phyloP scores from a whole-genome alignment of 2,113 vertebrate species.

The Symphodus melops region DNA sequence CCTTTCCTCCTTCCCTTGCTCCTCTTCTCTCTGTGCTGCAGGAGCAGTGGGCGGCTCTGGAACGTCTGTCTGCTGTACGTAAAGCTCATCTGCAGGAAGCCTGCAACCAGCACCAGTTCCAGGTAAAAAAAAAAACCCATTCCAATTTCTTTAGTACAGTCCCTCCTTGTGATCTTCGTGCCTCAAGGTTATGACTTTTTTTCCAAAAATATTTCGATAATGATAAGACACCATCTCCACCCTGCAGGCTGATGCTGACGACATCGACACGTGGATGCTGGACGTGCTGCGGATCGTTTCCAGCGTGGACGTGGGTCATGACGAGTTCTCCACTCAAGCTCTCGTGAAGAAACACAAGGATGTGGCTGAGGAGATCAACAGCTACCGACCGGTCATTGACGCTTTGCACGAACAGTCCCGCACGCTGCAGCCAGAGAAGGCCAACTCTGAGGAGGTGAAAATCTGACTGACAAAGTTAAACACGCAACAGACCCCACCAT shows the following conservation, averaged over 20 bases:
- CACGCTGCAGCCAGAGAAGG: slow-evolving; percentile 86
- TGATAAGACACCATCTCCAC: not conserved
- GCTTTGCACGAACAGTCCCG: slow-evolving; percentile 91
- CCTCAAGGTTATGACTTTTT: no score
- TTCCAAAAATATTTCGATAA: not conserved
- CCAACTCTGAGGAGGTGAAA: slow-evolving; percentile 84
- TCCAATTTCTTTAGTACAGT: no score
- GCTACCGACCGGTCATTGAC: slow-evolving; percentile 93
- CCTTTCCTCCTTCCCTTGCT: not conserved
- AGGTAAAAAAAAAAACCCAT: slow-evolving; percentile 62
- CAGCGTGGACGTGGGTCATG: slow-evolving; percentile 94
- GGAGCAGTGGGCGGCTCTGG: slow-evolving; percentile 95
- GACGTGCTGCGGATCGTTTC: slow-evolving; percentile 97
- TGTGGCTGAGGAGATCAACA: slow-evolving; percentile 93
- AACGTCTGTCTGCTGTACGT: slow-evolving; percentile 90
- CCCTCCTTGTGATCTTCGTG: no score
- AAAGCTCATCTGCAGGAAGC: slow-evolving; percentile 93
- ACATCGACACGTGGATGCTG: slow-evolving; percentile 97
- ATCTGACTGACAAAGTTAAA: accelerated
- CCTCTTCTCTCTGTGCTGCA: slow-evolving; percentile 56
- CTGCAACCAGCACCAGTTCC: slow-evolving; percentile 93
- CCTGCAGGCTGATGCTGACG: slow-evolving; percentile 89
- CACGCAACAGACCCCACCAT: not conserved
- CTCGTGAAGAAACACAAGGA: slow-evolving; percentile 99
- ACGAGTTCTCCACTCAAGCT: slow-evolving; percentile 97